A percentile compares a stretch with the other conserved stretches of the same genome.
Evolutionary conservation across 2,888 invertebrate genomes (phyloP).

Genomic region (Tinea pellionella): DNA sequence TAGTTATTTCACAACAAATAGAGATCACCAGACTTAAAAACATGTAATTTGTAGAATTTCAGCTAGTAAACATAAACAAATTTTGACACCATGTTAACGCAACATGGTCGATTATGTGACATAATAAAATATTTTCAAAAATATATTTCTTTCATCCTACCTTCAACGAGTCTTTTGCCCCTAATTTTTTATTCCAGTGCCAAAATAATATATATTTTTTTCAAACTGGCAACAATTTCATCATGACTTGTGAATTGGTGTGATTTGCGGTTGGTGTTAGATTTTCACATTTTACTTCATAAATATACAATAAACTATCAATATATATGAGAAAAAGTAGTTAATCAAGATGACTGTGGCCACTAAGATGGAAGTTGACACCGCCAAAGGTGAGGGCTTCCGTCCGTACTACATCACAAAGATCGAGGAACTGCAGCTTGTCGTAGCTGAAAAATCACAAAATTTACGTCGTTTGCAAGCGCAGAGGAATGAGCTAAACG

Average conservation of each 20-base stretch:
- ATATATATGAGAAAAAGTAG: neutral
- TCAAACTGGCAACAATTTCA: neutral
- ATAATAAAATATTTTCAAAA: too few relatives aligned
- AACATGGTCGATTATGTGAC: too few relatives aligned
- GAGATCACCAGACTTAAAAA: too few relatives aligned
- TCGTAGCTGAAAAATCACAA: constrained; percentile 97
- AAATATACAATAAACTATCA: neutral
- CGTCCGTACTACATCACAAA: constrained; percentile 97
- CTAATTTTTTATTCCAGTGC: too few relatives aligned
- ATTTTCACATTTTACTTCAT: neutral
- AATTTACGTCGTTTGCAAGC: constrained; percentile 97
- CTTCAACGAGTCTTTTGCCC: too few relatives aligned
- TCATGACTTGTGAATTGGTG: neutral
- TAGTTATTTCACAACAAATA: too few relatives aligned
- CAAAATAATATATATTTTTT: neutral
- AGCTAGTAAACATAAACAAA: too few relatives aligned
- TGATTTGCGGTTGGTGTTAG: neutral
- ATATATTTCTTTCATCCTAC: too few relatives aligned
- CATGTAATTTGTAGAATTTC: too few relatives aligned
- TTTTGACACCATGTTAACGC: too few relatives aligned
- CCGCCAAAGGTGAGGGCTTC: constrained; percentile 85
- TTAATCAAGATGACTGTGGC: constrained; percentile 44
- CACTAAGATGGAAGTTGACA: constrained; percentile 80
- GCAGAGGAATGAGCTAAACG: constrained; percentile 98
- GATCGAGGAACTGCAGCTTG: constrained; percentile 95